These are phyloP conservation scores for Epicampocera succincta DNA, from an alignment of 2,888 invertebrate species.

Conservation along the genomic window DNA sequence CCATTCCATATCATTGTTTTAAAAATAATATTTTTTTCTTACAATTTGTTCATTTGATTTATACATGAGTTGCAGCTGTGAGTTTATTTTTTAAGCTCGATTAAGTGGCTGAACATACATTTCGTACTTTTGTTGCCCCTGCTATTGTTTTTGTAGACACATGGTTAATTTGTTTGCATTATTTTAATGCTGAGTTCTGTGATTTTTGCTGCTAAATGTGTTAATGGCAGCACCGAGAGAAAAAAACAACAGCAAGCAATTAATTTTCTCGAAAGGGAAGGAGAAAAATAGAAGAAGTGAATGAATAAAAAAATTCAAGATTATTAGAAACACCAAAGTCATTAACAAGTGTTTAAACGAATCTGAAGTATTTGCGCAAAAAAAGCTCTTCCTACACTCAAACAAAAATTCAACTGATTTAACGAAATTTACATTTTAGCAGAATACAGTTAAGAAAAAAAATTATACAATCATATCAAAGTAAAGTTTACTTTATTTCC, in stretches of 20 bases:
- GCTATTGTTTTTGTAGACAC: conserved; percentile 19
- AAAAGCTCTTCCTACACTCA: too few relatives aligned
- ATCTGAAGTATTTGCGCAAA: too few relatives aligned
- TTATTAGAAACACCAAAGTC: not conserved
- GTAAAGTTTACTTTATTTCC: too few relatives aligned
- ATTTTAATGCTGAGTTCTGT: not conserved
- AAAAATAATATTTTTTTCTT: conserved; percentile 38
- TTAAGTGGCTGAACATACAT: conserved; percentile 70
- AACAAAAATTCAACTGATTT: too few relatives aligned
- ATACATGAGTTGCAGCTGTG: conserved; percentile 62
- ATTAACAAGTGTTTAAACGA: not conserved
- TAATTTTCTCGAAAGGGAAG: too few relatives aligned
- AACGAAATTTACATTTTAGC: too few relatives aligned
- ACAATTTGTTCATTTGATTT: conserved; percentile 46
- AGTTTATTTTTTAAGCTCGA: conserved; percentile 71
- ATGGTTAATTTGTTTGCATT: conserved; percentile 22
- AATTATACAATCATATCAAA: too few relatives aligned
- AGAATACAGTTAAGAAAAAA: too few relatives aligned
- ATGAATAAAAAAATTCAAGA: not conserved
- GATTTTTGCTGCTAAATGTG: not conserved
- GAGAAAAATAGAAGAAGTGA: too few relatives aligned
- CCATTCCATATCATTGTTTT: conserved; percentile 6
- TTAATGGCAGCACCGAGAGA: too few relatives aligned
- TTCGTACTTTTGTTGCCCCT: conserved; percentile 29
- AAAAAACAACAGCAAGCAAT: not conserved